A percentile compares a stretch with the other conserved stretches of the same genome.
These are phyloP conservation scores for Pachycephus smyrnensis DNA, from an alignment of 2,888 invertebrate species.

Conservation along the genomic window DNA sequence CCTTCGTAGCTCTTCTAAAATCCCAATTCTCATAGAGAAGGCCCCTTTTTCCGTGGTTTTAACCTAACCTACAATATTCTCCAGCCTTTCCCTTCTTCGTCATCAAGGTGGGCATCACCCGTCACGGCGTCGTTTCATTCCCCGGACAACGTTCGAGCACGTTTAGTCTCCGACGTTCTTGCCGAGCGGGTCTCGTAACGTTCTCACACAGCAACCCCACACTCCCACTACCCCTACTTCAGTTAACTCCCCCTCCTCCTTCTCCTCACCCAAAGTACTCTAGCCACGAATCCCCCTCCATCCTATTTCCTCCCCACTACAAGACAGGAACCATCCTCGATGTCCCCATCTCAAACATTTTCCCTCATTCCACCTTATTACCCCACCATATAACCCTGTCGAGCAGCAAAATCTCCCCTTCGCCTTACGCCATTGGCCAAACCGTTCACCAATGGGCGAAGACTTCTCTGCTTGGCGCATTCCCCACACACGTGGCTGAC, in stretches of 20 bases:
- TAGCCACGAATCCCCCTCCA: neutral
- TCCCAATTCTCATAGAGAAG: neutral
- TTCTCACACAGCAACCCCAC: neutral
- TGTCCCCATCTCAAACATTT: neutral
- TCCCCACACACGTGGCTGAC: constrained; percentile 63
- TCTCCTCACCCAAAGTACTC: neutral
- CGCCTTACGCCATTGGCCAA: constrained; percentile 38
- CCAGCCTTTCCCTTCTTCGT: constrained; percentile 2
- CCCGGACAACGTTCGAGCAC: constrained; percentile 11
- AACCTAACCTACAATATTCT: neutral
- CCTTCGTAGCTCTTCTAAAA: neutral
- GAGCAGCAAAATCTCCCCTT: constrained; percentile 22
- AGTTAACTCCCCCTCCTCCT: neutral
- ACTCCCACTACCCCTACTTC: constrained; percentile 4
- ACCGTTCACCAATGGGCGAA: constrained; percentile 45
- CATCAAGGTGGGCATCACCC: constrained; percentile 11
- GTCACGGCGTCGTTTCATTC: constrained; percentile 13
- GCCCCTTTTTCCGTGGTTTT: neutral
- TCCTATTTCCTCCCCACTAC: neutral
- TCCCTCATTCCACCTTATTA: neutral
- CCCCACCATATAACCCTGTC: constrained; percentile 11
- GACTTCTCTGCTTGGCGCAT: constrained; percentile 50
- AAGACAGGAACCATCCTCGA: neutral
- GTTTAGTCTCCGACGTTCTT: constrained; percentile 14
- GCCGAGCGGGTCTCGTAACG: constrained; percentile 6